Percentiles rank a stretch among this genome's conserved stretches.
These are phyloP conservation scores for Engystomops pustulosus DNA, from an alignment of 2,113 vertebrate species.

Conservation along the genomic window DNA sequence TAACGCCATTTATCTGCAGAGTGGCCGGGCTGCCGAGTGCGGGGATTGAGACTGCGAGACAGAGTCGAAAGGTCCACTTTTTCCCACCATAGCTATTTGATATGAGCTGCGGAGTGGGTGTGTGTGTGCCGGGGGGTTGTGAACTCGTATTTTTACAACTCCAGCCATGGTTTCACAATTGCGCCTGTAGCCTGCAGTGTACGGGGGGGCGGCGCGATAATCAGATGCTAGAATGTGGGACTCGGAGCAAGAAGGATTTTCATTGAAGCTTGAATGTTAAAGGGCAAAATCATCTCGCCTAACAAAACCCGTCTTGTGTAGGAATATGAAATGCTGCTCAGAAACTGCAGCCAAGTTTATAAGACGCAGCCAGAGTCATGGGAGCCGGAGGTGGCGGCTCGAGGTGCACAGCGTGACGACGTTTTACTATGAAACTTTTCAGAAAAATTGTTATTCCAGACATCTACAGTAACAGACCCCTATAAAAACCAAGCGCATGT, in stretches of 20 bases:
- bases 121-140: constrained; percentile 78
- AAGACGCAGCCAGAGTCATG: background rate
- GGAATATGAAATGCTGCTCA: constrained; percentile 29
- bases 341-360: constrained; percentile 11
- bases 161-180: constrained; percentile 82
- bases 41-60: constrained; percentile 77
- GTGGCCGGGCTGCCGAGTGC: constrained; percentile 76
- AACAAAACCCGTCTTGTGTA: constrained; percentile 67
- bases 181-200: constrained; percentile 72
- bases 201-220: constrained; percentile 74
- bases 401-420: background rate
- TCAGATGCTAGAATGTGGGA: constrained; percentile 80
- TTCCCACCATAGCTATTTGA: constrained; percentile 86
- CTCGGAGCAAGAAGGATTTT: constrained; percentile 78
- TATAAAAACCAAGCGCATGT: no score
- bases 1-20: constrained; percentile 68
- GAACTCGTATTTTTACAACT: constrained; percentile 85
- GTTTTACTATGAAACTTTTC: background rate
- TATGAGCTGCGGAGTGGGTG: constrained; percentile 78
- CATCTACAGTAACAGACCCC: background rate
- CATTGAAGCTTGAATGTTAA: constrained; percentile 76
- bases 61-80: constrained; percentile 85
- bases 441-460: background rate
- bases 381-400: background rate
- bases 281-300: constrained; percentile 73